Conservation (phyloP, 2,113 vertebrate genomes). For the Dasyornis broadbenti region DNA sequence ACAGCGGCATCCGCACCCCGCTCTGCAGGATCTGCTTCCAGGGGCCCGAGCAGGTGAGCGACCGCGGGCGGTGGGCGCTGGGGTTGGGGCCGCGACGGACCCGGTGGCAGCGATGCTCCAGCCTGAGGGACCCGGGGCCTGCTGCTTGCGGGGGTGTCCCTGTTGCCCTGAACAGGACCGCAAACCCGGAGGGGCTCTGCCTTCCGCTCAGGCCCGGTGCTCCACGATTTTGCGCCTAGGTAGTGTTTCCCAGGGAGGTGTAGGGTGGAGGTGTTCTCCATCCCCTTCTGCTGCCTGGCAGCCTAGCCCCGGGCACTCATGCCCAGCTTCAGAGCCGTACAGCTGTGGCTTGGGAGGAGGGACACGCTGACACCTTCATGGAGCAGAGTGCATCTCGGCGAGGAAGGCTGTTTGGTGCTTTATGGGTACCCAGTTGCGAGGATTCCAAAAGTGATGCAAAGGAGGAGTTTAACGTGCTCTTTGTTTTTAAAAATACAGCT, state of each 20-base stretch:
- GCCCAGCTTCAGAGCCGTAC: neutral
- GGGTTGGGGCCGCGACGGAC: neutral
- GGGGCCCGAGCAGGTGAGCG: conserved; percentile 93
- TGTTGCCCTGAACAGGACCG: neutral
- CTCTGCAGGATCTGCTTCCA: conserved; percentile 99
- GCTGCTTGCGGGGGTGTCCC: neutral
- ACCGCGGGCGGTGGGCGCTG: neutral
- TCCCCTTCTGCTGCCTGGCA: neutral
- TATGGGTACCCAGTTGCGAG: fast-evolving
- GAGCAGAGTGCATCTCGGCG: neutral
- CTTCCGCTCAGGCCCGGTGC: neutral
- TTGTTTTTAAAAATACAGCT: neutral
- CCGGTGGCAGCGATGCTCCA: neutral
- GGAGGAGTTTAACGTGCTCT: neutral
- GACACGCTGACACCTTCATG: fast-evolving
- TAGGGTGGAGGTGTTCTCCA: neutral
- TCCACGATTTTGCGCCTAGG: neutral
- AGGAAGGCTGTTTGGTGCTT: neutral
- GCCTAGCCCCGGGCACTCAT: neutral
- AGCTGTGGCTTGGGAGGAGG: neutral
- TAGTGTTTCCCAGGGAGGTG: neutral
- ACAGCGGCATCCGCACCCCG: conserved; percentile 92
- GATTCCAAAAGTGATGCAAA: neutral
- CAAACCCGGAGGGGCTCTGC: neutral
- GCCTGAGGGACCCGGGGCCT: neutral